Percentiles rank a stretch among this genome's conserved stretches.
These are phyloP conservation scores for Cygnus atratus DNA, from an alignment of 2,113 vertebrate genomes.

Conservation along the genomic window DNA sequence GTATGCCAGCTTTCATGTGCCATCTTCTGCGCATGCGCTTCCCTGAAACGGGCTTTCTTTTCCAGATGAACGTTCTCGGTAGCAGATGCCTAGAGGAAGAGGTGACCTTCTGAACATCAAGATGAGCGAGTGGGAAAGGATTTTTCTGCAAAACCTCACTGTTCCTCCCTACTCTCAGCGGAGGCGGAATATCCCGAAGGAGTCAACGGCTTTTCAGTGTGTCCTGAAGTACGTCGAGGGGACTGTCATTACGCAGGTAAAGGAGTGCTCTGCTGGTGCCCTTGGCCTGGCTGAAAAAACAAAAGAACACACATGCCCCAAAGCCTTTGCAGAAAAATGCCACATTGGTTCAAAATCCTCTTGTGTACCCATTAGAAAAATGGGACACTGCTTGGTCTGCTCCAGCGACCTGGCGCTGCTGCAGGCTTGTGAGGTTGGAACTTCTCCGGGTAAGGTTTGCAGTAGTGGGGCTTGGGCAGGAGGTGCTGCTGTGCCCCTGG, in stretches of 20 bases:
- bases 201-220: slow-evolving; percentile 79
- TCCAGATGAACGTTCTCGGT: not conserved
- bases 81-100: not conserved
- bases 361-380: not conserved
- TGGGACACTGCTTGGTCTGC: not conserved
- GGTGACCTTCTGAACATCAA: not conserved
- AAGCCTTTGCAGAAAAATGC: not conserved
- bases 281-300: not conserved
- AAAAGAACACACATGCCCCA: no score
- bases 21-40: not conserved
- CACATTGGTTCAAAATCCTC: not conserved
- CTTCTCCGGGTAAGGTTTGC: no score
- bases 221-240: slow-evolving; percentile 77
- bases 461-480: no score
- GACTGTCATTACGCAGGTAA: slow-evolving; percentile 80
- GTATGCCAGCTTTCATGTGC: not conserved
- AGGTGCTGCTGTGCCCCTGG: no score
- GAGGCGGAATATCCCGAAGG: slow-evolving; percentile 47
- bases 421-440: no score
- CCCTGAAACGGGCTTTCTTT: not conserved
- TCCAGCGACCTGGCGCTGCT: no score
- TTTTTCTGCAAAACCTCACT: slow-evolving; percentile 67
- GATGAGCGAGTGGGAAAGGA: slow-evolving; percentile 77
- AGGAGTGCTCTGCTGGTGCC: not conserved
- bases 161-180: slow-evolving; percentile 81